Conservation (phyloP, 1,140 invertebrate genomes). For the Anastrepha obliqua region DNA sequence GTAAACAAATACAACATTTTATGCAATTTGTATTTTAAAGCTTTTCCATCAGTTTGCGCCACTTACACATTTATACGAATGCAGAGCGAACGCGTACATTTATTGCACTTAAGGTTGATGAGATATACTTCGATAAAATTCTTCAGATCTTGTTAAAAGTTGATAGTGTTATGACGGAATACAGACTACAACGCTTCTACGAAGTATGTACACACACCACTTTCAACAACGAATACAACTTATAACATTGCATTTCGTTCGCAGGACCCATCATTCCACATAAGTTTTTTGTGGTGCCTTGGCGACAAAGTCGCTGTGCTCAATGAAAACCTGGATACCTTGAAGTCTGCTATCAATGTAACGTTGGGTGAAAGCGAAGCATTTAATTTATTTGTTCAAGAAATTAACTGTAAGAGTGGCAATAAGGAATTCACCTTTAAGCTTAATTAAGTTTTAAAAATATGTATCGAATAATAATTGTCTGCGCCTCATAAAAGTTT, state of each 20-base stretch:
- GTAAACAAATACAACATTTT: neutral
- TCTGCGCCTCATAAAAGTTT: neutral
- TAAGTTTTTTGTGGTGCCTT: slow-evolving; percentile 69
- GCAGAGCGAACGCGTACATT: slow-evolving; percentile 69
- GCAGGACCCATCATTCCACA: slow-evolving; percentile 66
- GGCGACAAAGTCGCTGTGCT: slow-evolving; percentile 64
- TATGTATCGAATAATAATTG: neutral
- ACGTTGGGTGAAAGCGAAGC: neutral
- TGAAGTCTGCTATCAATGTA: slow-evolving; percentile 4
- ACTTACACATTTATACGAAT: slow-evolving; percentile 65
- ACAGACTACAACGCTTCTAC: slow-evolving; percentile 65
- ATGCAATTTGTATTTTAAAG: slow-evolving; percentile 18
- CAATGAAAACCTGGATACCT: slow-evolving; percentile 55
- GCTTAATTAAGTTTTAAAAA: slow-evolving; percentile 60
- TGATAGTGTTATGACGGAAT: slow-evolving; percentile 68
- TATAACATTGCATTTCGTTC: slow-evolving; percentile 27
- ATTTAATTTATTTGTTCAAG: slow-evolving; percentile 60
- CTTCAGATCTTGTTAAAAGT: slow-evolving; percentile 60
- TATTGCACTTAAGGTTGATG: slow-evolving; percentile 64
- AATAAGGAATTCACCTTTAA: slow-evolving; percentile 75
- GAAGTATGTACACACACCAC: slow-evolving; percentile 30
- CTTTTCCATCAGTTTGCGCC: slow-evolving; percentile 57
- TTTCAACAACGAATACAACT: neutral
- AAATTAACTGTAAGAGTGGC: slow-evolving; percentile 74
- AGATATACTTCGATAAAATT: slow-evolving; percentile 62